phyloP scores from a whole-genome alignment of 2,113 vertebrate species.

The Serilophus lunatus region DNA sequence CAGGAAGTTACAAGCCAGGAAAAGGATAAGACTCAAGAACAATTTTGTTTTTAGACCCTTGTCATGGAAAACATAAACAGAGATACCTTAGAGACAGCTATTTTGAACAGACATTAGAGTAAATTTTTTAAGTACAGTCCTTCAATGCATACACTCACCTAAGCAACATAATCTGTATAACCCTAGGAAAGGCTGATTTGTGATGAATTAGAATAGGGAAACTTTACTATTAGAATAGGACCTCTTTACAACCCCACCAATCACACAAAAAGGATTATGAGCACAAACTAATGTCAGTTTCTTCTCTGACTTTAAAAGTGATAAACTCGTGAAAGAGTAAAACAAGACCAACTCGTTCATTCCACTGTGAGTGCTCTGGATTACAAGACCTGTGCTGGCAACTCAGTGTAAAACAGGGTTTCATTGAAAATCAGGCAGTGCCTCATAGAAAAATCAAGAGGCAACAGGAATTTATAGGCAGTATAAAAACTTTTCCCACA shows the following conservation, averaged over 20 bases:
- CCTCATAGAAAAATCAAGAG: neutral
- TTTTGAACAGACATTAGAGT: neutral
- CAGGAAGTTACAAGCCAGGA: conserved; percentile 37
- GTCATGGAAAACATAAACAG: neutral
- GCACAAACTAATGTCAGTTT: neutral
- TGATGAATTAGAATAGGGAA: neutral
- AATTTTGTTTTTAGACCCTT: conserved; percentile 25
- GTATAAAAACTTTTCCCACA: neutral
- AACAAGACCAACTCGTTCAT: neutral
- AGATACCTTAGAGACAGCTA: neutral
- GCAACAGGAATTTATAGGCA: neutral
- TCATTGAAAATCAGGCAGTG: neutral
- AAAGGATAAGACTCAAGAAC: neutral
- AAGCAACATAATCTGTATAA: neutral
- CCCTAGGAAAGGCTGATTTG: neutral
- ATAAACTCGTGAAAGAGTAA: neutral
- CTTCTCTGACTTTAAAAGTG: neutral
- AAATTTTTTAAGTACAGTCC: neutral
- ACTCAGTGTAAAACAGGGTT: neutral
- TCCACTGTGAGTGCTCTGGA: neutral
- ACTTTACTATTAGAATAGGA: neutral
- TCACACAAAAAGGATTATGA: neutral
- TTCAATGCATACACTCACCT: neutral
- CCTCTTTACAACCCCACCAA: neutral
- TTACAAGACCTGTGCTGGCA: neutral